phyloP scores from a whole-genome alignment of 2,797 vertebrate species.

The Poecile montanus region DNA sequence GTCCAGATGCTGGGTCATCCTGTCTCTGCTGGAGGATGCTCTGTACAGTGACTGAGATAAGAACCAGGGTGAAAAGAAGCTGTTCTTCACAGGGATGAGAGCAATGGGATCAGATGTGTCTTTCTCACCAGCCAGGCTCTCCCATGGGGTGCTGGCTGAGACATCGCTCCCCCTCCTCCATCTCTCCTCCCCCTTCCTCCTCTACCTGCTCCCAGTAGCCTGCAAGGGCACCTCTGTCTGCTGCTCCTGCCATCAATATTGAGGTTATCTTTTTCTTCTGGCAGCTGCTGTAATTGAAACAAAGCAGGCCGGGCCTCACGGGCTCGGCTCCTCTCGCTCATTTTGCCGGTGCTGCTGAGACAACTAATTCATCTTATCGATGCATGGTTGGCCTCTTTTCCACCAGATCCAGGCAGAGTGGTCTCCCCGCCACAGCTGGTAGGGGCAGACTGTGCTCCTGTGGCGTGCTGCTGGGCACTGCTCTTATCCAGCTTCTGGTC shows the following conservation, averaged over 20 bases:
- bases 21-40: not conserved
- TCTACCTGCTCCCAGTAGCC: constrained; percentile 56
- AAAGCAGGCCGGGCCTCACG: constrained; percentile 77
- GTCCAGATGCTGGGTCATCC: not conserved
- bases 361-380: constrained; percentile 75
- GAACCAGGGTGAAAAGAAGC: not conserved
- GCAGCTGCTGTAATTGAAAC: constrained; percentile 80
- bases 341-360: constrained; percentile 73
- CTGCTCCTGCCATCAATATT: constrained; percentile 75
- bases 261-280: constrained; percentile 76
- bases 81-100: not conserved
- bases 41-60: not conserved
- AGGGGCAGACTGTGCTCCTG: not conserved
- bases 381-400: constrained; percentile 71
- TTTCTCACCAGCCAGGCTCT: not conserved
- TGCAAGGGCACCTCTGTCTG: constrained; percentile 70
- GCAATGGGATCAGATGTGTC: not conserved
- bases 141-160: not conserved
- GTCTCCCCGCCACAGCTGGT: not conserved
- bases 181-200: constrained; percentile 6
- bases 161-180: not conserved
- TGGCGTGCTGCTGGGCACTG: not conserved
- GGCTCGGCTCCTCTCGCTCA: constrained; percentile 70
- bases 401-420: constrained; percentile 38
- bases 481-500: not conserved